Evolutionary conservation across 2,113 vertebrate species (phyloP).

Genomic region (Gasterosteus aculeatus): DNA sequence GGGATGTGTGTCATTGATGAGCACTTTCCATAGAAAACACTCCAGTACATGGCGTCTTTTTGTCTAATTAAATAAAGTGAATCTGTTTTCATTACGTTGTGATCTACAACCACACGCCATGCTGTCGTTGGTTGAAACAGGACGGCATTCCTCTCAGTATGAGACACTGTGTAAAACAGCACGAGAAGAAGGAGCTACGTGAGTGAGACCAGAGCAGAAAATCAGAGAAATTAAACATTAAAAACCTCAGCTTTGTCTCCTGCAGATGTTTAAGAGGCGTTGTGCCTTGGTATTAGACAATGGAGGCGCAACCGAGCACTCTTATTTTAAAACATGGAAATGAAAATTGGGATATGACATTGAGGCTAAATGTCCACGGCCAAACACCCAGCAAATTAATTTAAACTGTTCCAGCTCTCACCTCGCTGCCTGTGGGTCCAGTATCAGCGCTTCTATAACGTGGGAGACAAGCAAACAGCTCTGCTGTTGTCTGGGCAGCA

Average conservation of each 20-base stretch:
- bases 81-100: not conserved
- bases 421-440: slow-evolving; percentile 94
- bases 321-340: too few species aligned
- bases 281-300: not conserved
- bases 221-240: not conserved
- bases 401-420: slow-evolving; percentile 62
- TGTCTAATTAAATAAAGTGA: slow-evolving; percentile 1
- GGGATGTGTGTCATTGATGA: not conserved
- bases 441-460: slow-evolving; percentile 92
- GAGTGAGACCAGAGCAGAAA: not conserved
- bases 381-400: not conserved
- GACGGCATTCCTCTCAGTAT: not conserved
- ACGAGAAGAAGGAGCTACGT: not conserved
- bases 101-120: not conserved
- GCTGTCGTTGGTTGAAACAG: not conserved
- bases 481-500: slow-evolving; percentile 90
- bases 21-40: slow-evolving; percentile 2
- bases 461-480: slow-evolving; percentile 95
- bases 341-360: not conserved
- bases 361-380: not conserved
- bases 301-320: too few species aligned
- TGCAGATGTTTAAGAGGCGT: not conserved
- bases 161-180: not conserved
- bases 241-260: not conserved
- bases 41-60: not conserved